Conservation (phyloP, 2,888 invertebrate species). For the Acleris holmiana region DNA sequence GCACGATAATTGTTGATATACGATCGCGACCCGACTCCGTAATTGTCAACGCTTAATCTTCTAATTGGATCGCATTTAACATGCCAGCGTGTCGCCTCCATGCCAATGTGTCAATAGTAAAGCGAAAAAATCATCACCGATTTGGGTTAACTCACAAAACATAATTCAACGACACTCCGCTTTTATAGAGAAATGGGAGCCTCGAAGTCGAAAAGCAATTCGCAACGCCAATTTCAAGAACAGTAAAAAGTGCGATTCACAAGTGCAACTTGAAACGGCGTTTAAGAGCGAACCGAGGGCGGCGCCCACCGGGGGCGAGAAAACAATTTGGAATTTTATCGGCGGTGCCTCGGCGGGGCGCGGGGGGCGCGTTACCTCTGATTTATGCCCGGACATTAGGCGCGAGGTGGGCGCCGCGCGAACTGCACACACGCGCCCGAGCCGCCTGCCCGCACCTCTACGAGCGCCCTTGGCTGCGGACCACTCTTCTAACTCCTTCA, state of each 20-base stretch:
- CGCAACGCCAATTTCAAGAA: constrained; percentile 79
- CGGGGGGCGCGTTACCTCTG: constrained; percentile 70
- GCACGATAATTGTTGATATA: constrained; percentile 84
- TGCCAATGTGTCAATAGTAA: constrained; percentile 62
- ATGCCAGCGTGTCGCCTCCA: constrained; percentile 75
- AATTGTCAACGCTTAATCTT: constrained; percentile 85
- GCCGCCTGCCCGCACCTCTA: no score
- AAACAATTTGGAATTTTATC: constrained; percentile 84
- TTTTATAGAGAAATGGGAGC: constrained; percentile 54
- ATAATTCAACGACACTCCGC: constrained; percentile 44
- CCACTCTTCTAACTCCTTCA: no score
- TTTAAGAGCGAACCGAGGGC: constrained; percentile 83
- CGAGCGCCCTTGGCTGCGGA: no score
- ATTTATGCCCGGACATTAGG: constrained; percentile 78
- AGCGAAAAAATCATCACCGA: constrained; percentile 58
- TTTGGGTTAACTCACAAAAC: constrained; percentile 54
- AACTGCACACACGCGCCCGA: constrained; percentile 67
- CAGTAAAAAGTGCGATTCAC: constrained; percentile 84
- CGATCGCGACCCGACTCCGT: constrained; percentile 80
- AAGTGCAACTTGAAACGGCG: constrained; percentile 84
- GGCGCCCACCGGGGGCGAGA: constrained; percentile 82
- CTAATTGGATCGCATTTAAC: constrained; percentile 84
- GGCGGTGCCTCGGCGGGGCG: constrained; percentile 60
- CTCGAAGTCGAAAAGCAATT: constrained; percentile 74
- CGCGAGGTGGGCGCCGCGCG: constrained; percentile 67